Conservation (phyloP, 2,888 invertebrate species). For the Clusia tigrina region DNA sequence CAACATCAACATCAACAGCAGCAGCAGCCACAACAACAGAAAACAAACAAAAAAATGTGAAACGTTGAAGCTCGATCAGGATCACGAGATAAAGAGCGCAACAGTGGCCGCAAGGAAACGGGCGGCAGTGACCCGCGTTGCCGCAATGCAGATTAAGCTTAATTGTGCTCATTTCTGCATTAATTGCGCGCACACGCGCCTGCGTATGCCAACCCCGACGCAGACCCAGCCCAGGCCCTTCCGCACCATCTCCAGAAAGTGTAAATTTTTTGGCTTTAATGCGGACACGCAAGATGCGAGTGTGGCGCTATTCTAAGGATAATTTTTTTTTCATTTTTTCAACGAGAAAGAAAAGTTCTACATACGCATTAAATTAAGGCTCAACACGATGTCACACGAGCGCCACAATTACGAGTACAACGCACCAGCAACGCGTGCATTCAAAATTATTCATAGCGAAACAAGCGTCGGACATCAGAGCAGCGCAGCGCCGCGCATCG, state of each 20-base stretch:
- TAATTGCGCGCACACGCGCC: slow-evolving; percentile 53
- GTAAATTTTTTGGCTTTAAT: neutral
- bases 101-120: neutral
- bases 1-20: slow-evolving; percentile 13
- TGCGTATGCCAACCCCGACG: too few relatives aligned
- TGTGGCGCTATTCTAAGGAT: neutral
- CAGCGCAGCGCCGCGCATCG: neutral
- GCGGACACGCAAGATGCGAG: neutral
- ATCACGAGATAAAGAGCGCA: slow-evolving; percentile 47
- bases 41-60: too few relatives aligned
- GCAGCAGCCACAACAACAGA: slow-evolving; percentile 4
- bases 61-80: slow-evolving; percentile 51
- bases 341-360: slow-evolving; percentile 15
- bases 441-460: neutral
- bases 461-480: neutral
- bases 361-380: slow-evolving; percentile 2
- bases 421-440: neutral
- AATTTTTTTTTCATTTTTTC: neutral
- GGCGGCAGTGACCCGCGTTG: neutral
- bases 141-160: slow-evolving; percentile 41
- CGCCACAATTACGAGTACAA: neutral
- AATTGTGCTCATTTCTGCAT: slow-evolving; percentile 56
- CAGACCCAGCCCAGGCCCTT: slow-evolving; percentile 15
- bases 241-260: slow-evolving; percentile 9
- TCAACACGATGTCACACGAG: neutral